These are phyloP conservation scores for Aradus depressus DNA, from an alignment of 2,888 invertebrate genomes.

Conservation along the genomic window DNA sequence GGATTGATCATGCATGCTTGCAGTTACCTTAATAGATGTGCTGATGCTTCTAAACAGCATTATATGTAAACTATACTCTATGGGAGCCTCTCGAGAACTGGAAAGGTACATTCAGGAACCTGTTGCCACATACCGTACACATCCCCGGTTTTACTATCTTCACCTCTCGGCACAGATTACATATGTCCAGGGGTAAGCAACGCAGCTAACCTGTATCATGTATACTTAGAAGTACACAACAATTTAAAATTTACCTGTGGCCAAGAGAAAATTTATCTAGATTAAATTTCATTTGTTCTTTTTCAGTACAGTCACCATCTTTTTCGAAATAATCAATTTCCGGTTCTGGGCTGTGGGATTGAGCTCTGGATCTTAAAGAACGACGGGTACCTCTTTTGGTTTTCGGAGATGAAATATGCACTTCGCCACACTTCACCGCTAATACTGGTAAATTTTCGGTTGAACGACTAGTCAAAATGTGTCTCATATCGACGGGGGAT, in stretches of 20 bases:
- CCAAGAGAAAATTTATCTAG: slow-evolving; percentile 21
- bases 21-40: no score
- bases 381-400: slow-evolving; percentile 35
- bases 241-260: slow-evolving; percentile 19
- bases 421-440: slow-evolving; percentile 28
- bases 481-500: slow-evolving; percentile 40
- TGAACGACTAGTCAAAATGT: slow-evolving; percentile 39
- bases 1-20: no score
- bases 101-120: no score
- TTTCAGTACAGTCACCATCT: slow-evolving; percentile 20
- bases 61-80: no score
- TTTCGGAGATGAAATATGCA: slow-evolving; percentile 34
- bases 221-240: background rate
- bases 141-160: no score
- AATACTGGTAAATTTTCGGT: slow-evolving; percentile 38
- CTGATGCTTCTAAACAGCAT: no score
- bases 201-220: no score
- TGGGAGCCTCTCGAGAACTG: no score
- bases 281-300: slow-evolving; percentile 24
- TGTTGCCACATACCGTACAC: no score
- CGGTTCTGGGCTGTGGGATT: slow-evolving; percentile 23
- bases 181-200: no score
- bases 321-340: slow-evolving; percentile 14
- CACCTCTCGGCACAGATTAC: no score
- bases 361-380: slow-evolving; percentile 32